A percentile compares a stretch with the other conserved stretches of the same genome.
Evolutionary conservation across 1,140 invertebrate genomes (phyloP).

Genomic region (Aphelinus atriplicis): DNA sequence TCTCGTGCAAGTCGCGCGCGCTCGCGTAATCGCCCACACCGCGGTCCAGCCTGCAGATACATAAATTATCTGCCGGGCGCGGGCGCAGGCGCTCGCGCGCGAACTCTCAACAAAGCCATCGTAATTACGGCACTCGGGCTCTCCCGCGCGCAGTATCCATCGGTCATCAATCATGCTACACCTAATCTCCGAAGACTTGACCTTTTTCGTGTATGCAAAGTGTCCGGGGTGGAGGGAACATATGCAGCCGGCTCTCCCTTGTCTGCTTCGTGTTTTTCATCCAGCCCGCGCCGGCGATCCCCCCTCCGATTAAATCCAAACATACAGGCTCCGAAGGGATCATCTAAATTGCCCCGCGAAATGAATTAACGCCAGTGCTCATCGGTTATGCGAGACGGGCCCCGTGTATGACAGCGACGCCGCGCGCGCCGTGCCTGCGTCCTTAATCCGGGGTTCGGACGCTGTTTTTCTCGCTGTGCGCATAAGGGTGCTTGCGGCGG

Average conservation of each 20-base stretch:
- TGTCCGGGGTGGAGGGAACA: conserved; percentile 15
- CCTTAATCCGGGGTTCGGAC: background rate
- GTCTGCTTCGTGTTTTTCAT: conserved; percentile 49
- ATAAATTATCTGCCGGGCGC: conserved; percentile 7
- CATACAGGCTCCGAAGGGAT: conserved; percentile 54
- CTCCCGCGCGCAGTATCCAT: conserved; percentile 13
- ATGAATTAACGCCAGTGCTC: conserved; percentile 59
- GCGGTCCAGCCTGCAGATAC: background rate
- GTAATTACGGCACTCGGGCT: conserved; percentile 16
- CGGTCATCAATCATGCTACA: conserved; percentile 33
- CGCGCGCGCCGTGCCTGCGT: background rate
- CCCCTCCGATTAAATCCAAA: conserved; percentile 57
- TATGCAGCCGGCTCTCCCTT: conserved; percentile 43
- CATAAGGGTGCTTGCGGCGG: background rate
- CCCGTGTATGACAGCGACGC: no score
- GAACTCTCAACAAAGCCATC: conserved; percentile 28
- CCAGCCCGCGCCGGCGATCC: conserved; percentile 38
- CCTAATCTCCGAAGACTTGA: conserved; percentile 34
- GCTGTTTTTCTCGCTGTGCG: conserved; percentile 1
- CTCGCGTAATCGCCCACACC: conserved; percentile 7
- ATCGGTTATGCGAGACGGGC: conserved; percentile 36
- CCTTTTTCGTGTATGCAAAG: conserved; percentile 35
- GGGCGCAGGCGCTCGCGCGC: background rate
- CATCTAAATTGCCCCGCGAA: conserved; percentile 62
- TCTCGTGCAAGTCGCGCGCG: background rate